Conservation (phyloP, 2,113 vertebrate species). For the Crotalus helleri region DNA sequence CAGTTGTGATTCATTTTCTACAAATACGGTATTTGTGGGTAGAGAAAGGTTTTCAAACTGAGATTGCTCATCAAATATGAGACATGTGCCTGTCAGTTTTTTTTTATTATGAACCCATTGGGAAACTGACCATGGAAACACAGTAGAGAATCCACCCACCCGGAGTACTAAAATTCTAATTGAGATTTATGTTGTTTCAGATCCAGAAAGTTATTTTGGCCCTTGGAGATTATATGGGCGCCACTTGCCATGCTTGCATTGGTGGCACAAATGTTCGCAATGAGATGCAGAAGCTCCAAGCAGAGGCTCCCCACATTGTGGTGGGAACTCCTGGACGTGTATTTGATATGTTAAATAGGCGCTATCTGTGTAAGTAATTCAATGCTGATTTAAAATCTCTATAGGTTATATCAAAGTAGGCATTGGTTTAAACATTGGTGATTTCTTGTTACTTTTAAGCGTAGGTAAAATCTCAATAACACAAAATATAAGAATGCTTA, state of each 20-base stretch:
- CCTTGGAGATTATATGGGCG: constrained; percentile 89
- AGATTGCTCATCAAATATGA: not conserved
- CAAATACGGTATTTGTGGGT: not conserved
- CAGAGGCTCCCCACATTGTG: constrained; percentile 85
- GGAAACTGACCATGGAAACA: not conserved
- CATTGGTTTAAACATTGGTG: not conserved
- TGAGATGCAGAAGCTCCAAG: constrained; percentile 87
- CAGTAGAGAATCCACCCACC: too few relatives aligned
- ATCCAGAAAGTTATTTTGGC: constrained; percentile 88
- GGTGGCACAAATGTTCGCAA: constrained; percentile 87
- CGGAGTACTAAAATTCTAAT: not conserved
- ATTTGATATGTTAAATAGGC: constrained; percentile 85
- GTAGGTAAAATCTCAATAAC: not conserved
- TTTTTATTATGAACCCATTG: not conserved
- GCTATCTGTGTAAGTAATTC: constrained; percentile 81
- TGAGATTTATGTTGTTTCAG: constrained; percentile 54
- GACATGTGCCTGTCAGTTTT: not conserved
- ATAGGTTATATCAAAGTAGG: not conserved
- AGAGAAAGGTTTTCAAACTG: not conserved
- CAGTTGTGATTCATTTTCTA: not conserved
- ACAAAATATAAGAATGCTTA: not conserved
- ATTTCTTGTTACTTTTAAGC: not conserved
- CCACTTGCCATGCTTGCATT: constrained; percentile 86
- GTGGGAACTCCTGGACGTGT: constrained; percentile 86
- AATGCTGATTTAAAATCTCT: not conserved